Evolutionary conservation across 2,888 invertebrate genomes (phyloP), one percentile per base, ranked within the genome.

Genomic region (Drosophila mulleri): DNA sequence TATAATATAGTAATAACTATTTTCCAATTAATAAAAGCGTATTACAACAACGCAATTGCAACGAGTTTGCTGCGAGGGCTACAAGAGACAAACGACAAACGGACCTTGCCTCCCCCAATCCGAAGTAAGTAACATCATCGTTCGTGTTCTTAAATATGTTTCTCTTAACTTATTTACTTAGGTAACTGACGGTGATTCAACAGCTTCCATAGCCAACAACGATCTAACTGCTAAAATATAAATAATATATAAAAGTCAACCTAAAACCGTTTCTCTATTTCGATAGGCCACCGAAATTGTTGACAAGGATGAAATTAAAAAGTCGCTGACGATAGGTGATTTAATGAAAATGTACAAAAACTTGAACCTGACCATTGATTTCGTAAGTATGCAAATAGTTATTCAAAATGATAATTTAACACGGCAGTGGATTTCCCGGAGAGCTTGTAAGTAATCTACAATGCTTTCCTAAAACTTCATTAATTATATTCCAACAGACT

Each of bases 11-110:
- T 29, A 29, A 7, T 29, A 7, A 7, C 7, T 29, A 8, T 29
- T 37, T 23, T 3, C 14, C 0, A 1, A n/a, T 52, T 6, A 2
- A 35, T 12, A 8, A 37, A 18, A 59, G 67, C 29, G 50, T 0
- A 8, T 3, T 0, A 45, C 3, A 1, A 52, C 20, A 58, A 53
- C 39, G 35, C 29, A 58, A 52, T 35, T 52, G 11, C 44, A 3
- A 29, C 50, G 23, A 9, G 56, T 52, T 29, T 78, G 78, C 48
- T 77, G 77, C 52, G 48, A 62, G 1, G 78, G 78, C 11, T 78
- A 78, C n/a, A 45, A 47, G 12, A 52, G 56, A 3, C 26, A 29
- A n/a, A 29, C 50, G 11, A 18, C 12, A 8, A 44, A 18, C 23
- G 26, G 7, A 3, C 39, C 54, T 5, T 82, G 82, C 60, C 3